A percentile compares a stretch with the other conserved stretches of the same genome.
Conservation (phyloP, 1,140 invertebrate species). For the Drosophila carrolli region DNA sequence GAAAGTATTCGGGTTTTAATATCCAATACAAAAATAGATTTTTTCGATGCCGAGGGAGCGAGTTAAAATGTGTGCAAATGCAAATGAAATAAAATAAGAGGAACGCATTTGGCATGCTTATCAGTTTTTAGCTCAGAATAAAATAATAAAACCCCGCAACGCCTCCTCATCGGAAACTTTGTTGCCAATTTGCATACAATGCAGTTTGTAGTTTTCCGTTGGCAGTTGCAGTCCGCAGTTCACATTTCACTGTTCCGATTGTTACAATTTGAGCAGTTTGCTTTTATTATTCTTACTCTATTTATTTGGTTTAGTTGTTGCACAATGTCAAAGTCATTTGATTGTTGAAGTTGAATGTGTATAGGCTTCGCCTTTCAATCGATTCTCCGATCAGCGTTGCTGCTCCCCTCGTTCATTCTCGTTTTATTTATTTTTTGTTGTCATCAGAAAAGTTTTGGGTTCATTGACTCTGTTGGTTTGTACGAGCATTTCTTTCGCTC, state of each 20-base stretch:
- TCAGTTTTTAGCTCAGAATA: conserved; percentile 45
- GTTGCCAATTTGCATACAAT: conserved; percentile 74
- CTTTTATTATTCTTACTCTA: conserved; percentile 13
- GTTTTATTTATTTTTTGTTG: conserved; percentile 26
- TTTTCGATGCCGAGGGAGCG: neutral
- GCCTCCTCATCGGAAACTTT: conserved; percentile 50
- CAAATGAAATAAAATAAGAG: conserved; percentile 15
- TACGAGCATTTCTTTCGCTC: conserved; percentile 27
- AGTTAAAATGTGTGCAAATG: conserved; percentile 6
- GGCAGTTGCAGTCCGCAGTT: conserved; percentile 32
- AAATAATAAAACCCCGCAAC: neutral
- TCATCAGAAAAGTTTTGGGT: conserved; percentile 45
- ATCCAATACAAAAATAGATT: neutral
- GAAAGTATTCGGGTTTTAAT: neutral
- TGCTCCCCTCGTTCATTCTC: neutral
- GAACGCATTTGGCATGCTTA: conserved; percentile 53
- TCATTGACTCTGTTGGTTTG: conserved; percentile 71
- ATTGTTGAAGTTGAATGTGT: conserved; percentile 4
- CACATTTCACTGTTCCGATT: conserved; percentile 6
- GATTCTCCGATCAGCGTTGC: conserved; percentile 29
- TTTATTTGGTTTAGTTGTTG: conserved; percentile 36
- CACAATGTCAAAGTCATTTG: conserved; percentile 67
- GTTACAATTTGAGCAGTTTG: conserved; percentile 14
- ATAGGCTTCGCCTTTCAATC: conserved; percentile 58
- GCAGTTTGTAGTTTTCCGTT: conserved; percentile 51